phyloP scores from a whole-genome alignment of 2,797 vertebrate genomes.

The Botia kubotai region DNA sequence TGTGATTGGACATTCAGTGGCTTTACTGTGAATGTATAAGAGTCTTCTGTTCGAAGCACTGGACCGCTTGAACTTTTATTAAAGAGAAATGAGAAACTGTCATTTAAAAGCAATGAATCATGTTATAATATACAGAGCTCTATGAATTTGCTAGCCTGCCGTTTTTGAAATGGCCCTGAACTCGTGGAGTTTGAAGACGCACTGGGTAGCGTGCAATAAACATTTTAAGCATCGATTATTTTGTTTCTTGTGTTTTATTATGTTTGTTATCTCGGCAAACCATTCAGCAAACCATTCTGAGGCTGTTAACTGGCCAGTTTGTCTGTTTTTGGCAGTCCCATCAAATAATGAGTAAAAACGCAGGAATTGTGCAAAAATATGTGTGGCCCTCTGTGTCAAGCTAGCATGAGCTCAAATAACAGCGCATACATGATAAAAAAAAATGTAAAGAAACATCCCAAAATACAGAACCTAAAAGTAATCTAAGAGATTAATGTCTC shows the following conservation, averaged over 20 bases:
- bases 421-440: no score
- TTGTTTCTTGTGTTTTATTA: neutral
- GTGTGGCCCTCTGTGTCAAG: no score
- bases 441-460: no score
- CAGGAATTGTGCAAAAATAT: no score
- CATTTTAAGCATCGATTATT: neutral
- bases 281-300: neutral
- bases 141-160: neutral
- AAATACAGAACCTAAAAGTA: no score
- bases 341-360: neutral
- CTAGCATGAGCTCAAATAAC: no score
- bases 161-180: neutral
- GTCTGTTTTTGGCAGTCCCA: neutral
- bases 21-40: conserved; percentile 44
- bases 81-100: neutral
- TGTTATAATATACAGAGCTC: neutral
- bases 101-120: neutral
- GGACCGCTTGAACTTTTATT: conserved; percentile 26
- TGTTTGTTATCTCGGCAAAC: neutral
- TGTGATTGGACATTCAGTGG: conserved; percentile 44
- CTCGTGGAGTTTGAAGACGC: conserved; percentile 15
- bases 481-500: no score
- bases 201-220: conserved; percentile 45
- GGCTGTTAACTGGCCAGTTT: neutral
- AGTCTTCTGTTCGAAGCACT: conserved; percentile 13